phyloP scores from a whole-genome alignment of 1,140 invertebrate genomes.

The Eubasilissa regina region DNA sequence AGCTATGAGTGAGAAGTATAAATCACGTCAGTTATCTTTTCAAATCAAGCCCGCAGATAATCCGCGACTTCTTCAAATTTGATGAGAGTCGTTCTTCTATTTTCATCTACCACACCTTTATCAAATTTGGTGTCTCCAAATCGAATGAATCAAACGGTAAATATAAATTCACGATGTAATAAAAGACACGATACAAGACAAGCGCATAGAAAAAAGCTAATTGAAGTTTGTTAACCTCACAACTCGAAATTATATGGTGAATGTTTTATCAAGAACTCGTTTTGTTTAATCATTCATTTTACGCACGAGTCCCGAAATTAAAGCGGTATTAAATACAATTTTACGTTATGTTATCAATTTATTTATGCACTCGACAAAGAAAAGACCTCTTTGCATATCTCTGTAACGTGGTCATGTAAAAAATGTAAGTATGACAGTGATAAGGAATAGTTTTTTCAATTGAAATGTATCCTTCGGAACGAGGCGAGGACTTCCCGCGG shows the following conservation, averaged over 20 bases:
- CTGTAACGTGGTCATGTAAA: conserved; percentile 14
- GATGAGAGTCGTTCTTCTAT: no score
- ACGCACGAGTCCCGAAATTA: not conserved
- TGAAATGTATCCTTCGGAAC: conserved; percentile 34
- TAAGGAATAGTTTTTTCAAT: conserved; percentile 36
- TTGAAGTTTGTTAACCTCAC: conserved; percentile 10
- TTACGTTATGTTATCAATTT: conserved; percentile 31
- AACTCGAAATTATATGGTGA: conserved; percentile 17
- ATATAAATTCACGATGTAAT: not conserved
- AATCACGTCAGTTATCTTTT: conserved; percentile 28
- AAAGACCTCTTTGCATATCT: conserved; percentile 28
- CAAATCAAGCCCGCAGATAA: not conserved
- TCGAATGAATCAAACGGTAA: no score
- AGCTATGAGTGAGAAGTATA: conserved; percentile 6
- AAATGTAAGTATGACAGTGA: conserved; percentile 44
- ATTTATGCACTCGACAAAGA: conserved; percentile 22
- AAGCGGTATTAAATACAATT: conserved; percentile 27
- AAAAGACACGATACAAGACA: not conserved
- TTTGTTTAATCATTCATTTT: conserved; percentile 6
- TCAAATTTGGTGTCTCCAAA: no score
- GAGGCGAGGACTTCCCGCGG: conserved; percentile 44
- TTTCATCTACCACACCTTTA: no score
- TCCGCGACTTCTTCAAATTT: no score
- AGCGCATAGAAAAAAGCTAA: not conserved
- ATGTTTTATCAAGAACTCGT: conserved; percentile 31